phyloP scores from a whole-genome alignment of 2,797 vertebrate species.

The Myotis planiceps region DNA sequence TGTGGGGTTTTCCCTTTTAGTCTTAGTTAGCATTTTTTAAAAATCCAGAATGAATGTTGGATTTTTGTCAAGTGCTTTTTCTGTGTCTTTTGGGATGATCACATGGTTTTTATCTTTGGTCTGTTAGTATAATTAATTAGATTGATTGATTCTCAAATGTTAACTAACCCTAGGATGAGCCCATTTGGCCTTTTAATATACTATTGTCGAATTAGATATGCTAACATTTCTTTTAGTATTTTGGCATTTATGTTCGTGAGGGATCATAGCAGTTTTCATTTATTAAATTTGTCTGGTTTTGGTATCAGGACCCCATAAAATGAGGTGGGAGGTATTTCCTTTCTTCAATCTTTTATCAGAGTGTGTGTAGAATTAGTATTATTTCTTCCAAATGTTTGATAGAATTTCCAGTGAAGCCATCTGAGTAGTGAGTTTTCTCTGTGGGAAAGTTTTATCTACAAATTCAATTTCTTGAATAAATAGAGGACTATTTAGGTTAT shows the following conservation, averaged over 20 bases:
- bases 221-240: slow-evolving; percentile 31
- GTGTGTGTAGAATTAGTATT: neutral
- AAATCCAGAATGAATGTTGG: neutral
- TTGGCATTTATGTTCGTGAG: neutral
- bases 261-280: neutral
- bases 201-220: neutral
- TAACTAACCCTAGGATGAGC: neutral
- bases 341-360: neutral
- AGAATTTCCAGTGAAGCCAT: neutral
- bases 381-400: neutral
- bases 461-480: neutral
- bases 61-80: slow-evolving; percentile 6
- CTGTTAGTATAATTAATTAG: neutral
- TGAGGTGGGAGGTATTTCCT: neutral
- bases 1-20: neutral
- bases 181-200: neutral
- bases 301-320: neutral
- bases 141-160: neutral
- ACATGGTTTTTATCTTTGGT: neutral
- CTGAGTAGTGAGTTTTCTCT: neutral
- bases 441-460: neutral
- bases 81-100: neutral
- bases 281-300: neutral
- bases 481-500: neutral
- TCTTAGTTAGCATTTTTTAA: neutral